Percentiles rank a stretch among this genome's conserved stretches.
These are phyloP conservation scores for Eupithecia tripunctaria DNA, from an alignment of 2,888 invertebrate genomes.

Conservation along the genomic window DNA sequence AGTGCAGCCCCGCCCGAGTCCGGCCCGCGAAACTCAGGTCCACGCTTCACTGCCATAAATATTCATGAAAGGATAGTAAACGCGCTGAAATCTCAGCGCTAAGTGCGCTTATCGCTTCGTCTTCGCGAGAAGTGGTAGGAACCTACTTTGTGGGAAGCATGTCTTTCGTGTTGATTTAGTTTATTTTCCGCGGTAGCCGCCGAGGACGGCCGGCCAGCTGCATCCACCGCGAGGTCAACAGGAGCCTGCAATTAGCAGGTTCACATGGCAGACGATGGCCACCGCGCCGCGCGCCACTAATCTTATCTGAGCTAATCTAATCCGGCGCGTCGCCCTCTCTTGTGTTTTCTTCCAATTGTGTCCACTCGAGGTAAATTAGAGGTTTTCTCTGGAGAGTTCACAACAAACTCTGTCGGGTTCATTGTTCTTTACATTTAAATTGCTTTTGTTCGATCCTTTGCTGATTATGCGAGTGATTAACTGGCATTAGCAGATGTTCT, in stretches of 20 bases:
- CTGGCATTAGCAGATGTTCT: constrained; percentile 37
- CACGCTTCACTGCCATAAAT: constrained; percentile 60
- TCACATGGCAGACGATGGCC: constrained; percentile 62
- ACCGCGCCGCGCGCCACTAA: constrained; percentile 66
- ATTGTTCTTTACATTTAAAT: constrained; percentile 56
- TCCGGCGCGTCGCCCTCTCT: constrained; percentile 78
- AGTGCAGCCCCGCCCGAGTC: constrained; percentile 82
- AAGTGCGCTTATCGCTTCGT: constrained; percentile 37
- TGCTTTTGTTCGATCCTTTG: constrained; percentile 43
- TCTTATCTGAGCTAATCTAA: constrained; percentile 82
- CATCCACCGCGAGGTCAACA: constrained; percentile 17
- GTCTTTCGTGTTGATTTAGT: constrained; percentile 27
- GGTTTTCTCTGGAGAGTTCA: constrained; percentile 73
- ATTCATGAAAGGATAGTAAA: constrained; percentile 66
- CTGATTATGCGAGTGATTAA: constrained; percentile 39
- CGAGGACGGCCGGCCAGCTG: constrained; percentile 4
- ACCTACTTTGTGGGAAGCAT: constrained; percentile 20
- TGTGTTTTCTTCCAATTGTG: constrained; percentile 83
- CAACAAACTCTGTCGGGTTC: constrained; percentile 66
- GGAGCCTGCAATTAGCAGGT: constrained; percentile 70
- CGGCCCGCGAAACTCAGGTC: constrained; percentile 68
- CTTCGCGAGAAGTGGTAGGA: constrained; percentile 32
- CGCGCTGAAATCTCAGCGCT: constrained; percentile 52
- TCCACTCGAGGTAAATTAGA: constrained; percentile 82
- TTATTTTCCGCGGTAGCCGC: constrained; percentile 2